phyloP scores from a whole-genome alignment of 2,888 invertebrate species.

The Conops quadrifasciatus region DNA sequence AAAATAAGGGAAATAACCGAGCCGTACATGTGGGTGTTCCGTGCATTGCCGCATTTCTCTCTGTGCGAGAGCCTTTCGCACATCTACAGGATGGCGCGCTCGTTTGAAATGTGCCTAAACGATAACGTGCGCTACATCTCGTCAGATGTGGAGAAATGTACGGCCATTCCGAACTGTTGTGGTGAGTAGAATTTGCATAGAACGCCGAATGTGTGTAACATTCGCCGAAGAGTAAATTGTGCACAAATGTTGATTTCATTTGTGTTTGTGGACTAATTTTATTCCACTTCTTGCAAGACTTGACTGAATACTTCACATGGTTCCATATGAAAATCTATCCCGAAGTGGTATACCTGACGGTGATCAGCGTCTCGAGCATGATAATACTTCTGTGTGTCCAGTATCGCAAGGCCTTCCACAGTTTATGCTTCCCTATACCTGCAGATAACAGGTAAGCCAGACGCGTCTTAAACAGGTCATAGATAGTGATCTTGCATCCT shows the following conservation, averaged over 20 bases:
- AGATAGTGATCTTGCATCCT: no score
- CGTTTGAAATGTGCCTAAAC: constrained; percentile 41
- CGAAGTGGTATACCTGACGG: neutral
- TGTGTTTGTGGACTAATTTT: neutral
- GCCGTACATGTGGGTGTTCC: constrained; percentile 17
- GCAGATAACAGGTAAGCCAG: neutral
- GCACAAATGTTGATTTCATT: neutral
- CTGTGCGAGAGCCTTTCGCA: constrained; percentile 44
- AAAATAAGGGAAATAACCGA: neutral
- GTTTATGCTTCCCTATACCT: neutral
- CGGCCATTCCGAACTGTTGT: constrained; percentile 47
- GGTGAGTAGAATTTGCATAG: constrained; percentile 43
- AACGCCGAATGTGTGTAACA: no score
- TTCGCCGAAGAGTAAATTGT: neutral
- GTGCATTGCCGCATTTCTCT: constrained; percentile 38
- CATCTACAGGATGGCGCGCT: constrained; percentile 38
- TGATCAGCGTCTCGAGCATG: constrained; percentile 8
- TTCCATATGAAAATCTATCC: neutral
- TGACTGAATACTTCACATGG: neutral
- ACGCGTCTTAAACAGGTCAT: no score
- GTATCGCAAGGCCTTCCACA: neutral
- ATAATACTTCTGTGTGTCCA: neutral
- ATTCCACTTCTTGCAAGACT: neutral
- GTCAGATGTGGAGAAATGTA: constrained; percentile 39
- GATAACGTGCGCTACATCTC: constrained; percentile 42